Evolutionary conservation across 1,140 invertebrate genomes (phyloP).

Genomic region (Atopsyche davidsoni): DNA sequence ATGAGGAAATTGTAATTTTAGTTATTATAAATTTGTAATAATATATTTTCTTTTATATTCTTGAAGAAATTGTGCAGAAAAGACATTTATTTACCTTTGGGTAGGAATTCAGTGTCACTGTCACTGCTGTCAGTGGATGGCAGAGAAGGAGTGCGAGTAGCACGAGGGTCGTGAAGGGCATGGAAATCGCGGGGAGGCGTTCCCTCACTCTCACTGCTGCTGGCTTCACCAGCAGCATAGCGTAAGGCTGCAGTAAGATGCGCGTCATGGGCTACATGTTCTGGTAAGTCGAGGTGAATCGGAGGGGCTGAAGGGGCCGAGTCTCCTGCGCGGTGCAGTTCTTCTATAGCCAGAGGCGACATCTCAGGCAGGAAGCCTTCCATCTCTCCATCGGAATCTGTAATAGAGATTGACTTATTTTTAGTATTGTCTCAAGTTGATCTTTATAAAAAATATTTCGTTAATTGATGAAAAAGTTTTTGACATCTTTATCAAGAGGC

Average conservation of each 20-base stretch:
- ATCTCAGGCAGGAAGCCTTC: constrained; percentile 27
- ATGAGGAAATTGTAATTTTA: neutral
- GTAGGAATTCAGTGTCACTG: constrained; percentile 17
- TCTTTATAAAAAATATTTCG: too few relatives aligned
- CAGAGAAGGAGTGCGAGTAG: constrained; percentile 3
- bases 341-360: constrained; percentile 20
- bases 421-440: too few relatives aligned
- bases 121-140: constrained; percentile 21
- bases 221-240: constrained; percentile 19
- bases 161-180: neutral
- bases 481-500: too few relatives aligned
- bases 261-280: too few relatives aligned
- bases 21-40: neutral
- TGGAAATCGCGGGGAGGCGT: neutral
- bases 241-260: constrained; percentile 6
- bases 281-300: constrained; percentile 3
- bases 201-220: constrained; percentile 17
- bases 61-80: neutral
- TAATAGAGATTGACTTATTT: too few relatives aligned
- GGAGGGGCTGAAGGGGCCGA: constrained; percentile 4
- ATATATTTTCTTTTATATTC: neutral
- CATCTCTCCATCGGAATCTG: constrained; percentile 28
- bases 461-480: too few relatives aligned
- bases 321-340: constrained; percentile 26
- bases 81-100: constrained; percentile 7